A percentile compares a stretch with the other conserved stretches of the same genome.
Evolutionary conservation across 2,797 vertebrate genomes (phyloP).

Genomic region (Acestrorhynchus altus): DNA sequence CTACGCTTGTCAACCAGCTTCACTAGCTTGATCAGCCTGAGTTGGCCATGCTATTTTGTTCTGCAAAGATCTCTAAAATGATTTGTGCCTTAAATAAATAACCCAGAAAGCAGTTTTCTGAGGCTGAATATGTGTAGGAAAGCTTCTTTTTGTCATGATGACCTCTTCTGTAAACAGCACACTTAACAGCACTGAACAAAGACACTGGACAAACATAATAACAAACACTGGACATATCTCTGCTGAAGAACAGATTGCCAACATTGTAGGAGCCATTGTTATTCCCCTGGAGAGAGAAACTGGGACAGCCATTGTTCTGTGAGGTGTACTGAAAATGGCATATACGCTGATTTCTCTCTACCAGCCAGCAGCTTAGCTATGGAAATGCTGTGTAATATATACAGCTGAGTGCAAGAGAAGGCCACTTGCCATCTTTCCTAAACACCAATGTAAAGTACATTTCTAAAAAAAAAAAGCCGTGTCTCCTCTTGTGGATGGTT

Average conservation of each 20-base stretch:
- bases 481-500: no score
- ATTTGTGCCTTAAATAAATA: neutral
- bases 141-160: neutral
- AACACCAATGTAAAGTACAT: no score
- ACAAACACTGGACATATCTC: conserved; percentile 57
- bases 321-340: conserved; percentile 39
- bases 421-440: no score
- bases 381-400: neutral
- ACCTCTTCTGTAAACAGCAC: conserved; percentile 31
- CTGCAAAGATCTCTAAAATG: neutral
- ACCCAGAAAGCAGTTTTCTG: no score
- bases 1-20: no score
- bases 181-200: conserved; percentile 45
- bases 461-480: no score
- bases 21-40: no score
- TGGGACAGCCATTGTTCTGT: conserved; percentile 58
- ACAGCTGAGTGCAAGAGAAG: neutral
- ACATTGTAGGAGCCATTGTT: conserved; percentile 46
- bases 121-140: neutral
- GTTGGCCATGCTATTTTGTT: no score
- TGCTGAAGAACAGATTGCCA: conserved; percentile 38
- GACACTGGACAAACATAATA: conserved; percentile 34
- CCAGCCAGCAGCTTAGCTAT: conserved; percentile 12
- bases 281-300: conserved; percentile 56
- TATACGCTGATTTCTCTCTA: conserved; percentile 6